Evolutionary conservation across 2,797 vertebrate genomes (phyloP).

Genomic region (Epinephelus awoara): DNA sequence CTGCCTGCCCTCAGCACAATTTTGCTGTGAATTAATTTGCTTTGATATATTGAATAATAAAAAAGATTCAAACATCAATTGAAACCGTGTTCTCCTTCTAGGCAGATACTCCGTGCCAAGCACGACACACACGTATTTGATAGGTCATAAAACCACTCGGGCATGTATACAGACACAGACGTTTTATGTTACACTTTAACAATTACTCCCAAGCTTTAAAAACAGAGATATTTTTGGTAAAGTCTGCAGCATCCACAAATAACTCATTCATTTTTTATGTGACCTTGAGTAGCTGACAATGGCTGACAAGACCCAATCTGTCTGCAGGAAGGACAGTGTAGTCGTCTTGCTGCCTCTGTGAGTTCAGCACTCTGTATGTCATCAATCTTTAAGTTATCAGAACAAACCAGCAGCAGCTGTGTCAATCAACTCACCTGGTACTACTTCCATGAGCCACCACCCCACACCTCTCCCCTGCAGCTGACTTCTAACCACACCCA

Average conservation of each 20-base stretch:
- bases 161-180: neutral
- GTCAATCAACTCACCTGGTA: no score
- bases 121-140: neutral
- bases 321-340: neutral
- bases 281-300: slow-evolving; percentile 33
- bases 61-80: slow-evolving; percentile 59
- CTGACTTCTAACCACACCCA: no score
- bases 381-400: no score
- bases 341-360: no score
- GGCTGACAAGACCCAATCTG: neutral
- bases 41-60: slow-evolving; percentile 81
- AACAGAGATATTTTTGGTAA: neutral
- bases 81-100: slow-evolving; percentile 13
- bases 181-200: neutral
- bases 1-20: slow-evolving; percentile 78
- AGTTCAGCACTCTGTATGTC: no score
- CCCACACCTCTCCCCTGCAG: no score
- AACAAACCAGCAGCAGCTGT: no score
- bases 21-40: slow-evolving; percentile 85
- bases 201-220: neutral
- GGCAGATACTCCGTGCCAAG: neutral
- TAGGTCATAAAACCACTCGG: neutral
- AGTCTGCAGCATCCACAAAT: neutral
- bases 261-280: slow-evolving; percentile 46
- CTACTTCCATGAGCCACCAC: no score